A percentile compares a stretch with the other conserved stretches of the same genome.
Conservation (phyloP, 2,888 invertebrate species). For the Formica aserva region DNA sequence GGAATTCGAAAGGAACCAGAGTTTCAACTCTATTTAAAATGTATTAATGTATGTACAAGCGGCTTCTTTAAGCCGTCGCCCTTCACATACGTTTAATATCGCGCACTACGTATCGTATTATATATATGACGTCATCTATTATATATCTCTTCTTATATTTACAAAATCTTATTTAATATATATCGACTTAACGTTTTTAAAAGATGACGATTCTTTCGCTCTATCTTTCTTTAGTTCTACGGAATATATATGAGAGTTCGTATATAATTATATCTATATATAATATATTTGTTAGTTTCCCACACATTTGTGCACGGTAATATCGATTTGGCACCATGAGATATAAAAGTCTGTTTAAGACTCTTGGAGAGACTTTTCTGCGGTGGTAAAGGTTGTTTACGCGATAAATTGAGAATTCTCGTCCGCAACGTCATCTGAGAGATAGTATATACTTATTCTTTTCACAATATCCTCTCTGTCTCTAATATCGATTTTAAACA, state of each 20-base stretch:
- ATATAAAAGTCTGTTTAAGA: conserved; percentile 70
- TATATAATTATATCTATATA: conserved; percentile 2
- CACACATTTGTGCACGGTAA: conserved; percentile 6
- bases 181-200: conserved; percentile 30
- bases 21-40: conserved; percentile 10
- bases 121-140: conserved; percentile 31
- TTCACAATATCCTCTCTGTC: neutral
- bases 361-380: neutral
- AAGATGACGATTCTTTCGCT: conserved; percentile 7
- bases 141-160: conserved; percentile 26
- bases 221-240: conserved; percentile 12
- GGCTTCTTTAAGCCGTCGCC: neutral
- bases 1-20: conserved; percentile 25
- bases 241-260: conserved; percentile 3
- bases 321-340: conserved; percentile 59
- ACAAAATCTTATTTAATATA: conserved; percentile 42
- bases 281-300: neutral
- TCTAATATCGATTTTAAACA: conserved; percentile 29
- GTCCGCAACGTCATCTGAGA: neutral
- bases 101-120: conserved; percentile 22
- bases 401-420: conserved; percentile 21
- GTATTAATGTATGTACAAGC: conserved; percentile 14
- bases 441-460: conserved; percentile 8
- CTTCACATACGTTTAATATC: conserved; percentile 32
- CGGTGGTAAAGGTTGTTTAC: neutral